Percentiles rank a stretch among this genome's conserved stretches.
phyloP scores from a whole-genome alignment of 2,888 invertebrate species.

The Tachystola acroxantha region DNA sequence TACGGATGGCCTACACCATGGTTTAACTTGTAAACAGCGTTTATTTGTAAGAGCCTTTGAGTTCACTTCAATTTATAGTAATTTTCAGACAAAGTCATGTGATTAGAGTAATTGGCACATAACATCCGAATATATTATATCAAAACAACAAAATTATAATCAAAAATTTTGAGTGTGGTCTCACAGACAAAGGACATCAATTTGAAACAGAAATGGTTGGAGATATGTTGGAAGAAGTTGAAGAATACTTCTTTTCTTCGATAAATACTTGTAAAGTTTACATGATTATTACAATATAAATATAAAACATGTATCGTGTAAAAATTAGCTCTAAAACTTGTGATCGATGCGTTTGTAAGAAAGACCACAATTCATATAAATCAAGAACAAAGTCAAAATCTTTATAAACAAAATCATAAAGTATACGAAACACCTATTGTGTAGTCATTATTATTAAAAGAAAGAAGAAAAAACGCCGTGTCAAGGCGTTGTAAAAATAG shows the following conservation, averaged over 20 bases:
- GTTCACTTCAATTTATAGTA: slow-evolving; percentile 1
- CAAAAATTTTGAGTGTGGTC: slow-evolving; percentile 44
- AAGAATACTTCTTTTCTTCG: too few species aligned
- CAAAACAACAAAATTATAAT: slow-evolving; percentile 56
- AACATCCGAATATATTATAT: slow-evolving; percentile 36
- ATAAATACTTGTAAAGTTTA: background rate
- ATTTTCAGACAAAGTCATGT: background rate
- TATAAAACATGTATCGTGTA: background rate
- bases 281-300: background rate
- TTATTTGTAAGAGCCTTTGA: too few species aligned
- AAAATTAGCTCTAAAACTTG: too few species aligned
- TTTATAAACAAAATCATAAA: slow-evolving; percentile 53
- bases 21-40: too few species aligned
- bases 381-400: slow-evolving; percentile 57
- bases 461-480: slow-evolving; percentile 18
- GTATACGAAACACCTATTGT: slow-evolving; percentile 35
- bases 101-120: slow-evolving; percentile 21
- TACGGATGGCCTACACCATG: too few species aligned
- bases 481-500: slow-evolving; percentile 17
- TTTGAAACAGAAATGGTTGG: slow-evolving; percentile 4
- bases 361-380: slow-evolving; percentile 56
- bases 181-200: slow-evolving; percentile 30
- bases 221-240: slow-evolving; percentile 14
- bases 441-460: slow-evolving; percentile 13
- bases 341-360: slow-evolving; percentile 29